A percentile compares a stretch with the other conserved stretches of the same genome.
Evolutionary conservation across 1,140 invertebrate species (phyloP).

Genomic region (Listronotus bonariensis): DNA sequence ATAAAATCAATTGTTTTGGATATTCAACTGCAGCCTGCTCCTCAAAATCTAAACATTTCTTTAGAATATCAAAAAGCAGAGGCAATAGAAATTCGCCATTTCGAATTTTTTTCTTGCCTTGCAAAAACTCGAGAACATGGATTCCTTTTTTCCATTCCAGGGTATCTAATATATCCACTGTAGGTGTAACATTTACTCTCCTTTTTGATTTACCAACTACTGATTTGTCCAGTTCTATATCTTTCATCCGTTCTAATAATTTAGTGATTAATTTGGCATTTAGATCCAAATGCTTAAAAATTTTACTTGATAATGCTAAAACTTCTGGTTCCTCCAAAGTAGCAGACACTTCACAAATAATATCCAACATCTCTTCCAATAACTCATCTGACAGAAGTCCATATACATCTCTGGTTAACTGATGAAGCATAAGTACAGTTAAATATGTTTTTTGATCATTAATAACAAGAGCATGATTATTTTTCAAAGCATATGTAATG

Average conservation of each 20-base stretch:
- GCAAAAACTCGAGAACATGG: slow-evolving; percentile 80
- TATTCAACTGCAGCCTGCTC: slow-evolving; percentile 86
- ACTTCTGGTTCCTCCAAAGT: slow-evolving; percentile 55
- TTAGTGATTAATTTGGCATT: slow-evolving; percentile 66
- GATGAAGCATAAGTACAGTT: slow-evolving; percentile 58
- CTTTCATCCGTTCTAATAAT: slow-evolving; percentile 65
- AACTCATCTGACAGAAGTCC: slow-evolving; percentile 49
- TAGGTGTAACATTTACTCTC: slow-evolving; percentile 57
- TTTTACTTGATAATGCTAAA: slow-evolving; percentile 63
- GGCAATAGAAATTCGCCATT: slow-evolving; percentile 70
- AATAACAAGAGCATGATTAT: slow-evolving; percentile 44
- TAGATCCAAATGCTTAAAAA: slow-evolving; percentile 72
- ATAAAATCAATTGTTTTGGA: slow-evolving; percentile 83
- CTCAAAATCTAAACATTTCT: slow-evolving; percentile 78
- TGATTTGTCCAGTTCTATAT: slow-evolving; percentile 50
- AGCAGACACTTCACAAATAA: slow-evolving; percentile 52
- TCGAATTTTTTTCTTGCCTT: slow-evolving; percentile 77
- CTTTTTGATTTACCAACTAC: slow-evolving; percentile 47
- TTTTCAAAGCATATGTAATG: slow-evolving; percentile 55
- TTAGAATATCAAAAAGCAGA: slow-evolving; percentile 79
- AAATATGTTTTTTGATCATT: slow-evolving; percentile 30
- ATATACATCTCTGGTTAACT: slow-evolving; percentile 64
- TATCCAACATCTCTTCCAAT: slow-evolving; percentile 51
- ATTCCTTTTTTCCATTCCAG: slow-evolving; percentile 77
- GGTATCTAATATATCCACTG: slow-evolving; percentile 64